phyloP scores from a whole-genome alignment of 2,888 invertebrate species.

The Tridacna crocea region DNA sequence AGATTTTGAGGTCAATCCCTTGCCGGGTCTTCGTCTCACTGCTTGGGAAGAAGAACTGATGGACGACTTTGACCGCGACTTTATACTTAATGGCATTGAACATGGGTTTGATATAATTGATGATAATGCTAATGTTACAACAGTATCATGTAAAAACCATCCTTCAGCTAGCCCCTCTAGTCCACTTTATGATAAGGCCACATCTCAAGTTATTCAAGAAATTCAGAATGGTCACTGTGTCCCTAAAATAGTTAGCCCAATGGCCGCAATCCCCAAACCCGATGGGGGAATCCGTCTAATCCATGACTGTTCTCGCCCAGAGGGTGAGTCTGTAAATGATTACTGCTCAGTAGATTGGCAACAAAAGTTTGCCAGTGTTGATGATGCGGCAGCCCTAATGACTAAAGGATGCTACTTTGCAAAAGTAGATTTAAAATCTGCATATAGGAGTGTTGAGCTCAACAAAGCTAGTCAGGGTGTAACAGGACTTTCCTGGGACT shows the following conservation, averaged over 20 bases:
- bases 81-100: neutral
- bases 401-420: neutral
- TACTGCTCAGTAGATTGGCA: neutral
- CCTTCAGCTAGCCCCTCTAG: neutral
- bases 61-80: neutral
- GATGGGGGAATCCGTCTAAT: neutral
- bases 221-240: neutral
- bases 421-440: neutral
- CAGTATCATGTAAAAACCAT: neutral
- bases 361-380: neutral
- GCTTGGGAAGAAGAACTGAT: neutral
- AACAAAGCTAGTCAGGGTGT: neutral
- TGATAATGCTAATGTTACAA: neutral
- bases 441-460: neutral
- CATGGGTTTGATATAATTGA: slow-evolving; percentile 6
- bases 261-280: neutral
- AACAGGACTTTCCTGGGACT: neutral
- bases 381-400: neutral
- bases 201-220: neutral
- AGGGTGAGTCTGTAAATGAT: neutral
- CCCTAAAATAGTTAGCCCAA: neutral
- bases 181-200: neutral
- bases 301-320: slow-evolving; percentile 3
- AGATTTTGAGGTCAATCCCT: neutral
- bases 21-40: neutral